Percentiles rank a stretch among this genome's conserved stretches.
These are phyloP conservation scores for Sebastes taczanowskii DNA, from an alignment of 2,797 vertebrate species.

Conservation along the genomic window DNA sequence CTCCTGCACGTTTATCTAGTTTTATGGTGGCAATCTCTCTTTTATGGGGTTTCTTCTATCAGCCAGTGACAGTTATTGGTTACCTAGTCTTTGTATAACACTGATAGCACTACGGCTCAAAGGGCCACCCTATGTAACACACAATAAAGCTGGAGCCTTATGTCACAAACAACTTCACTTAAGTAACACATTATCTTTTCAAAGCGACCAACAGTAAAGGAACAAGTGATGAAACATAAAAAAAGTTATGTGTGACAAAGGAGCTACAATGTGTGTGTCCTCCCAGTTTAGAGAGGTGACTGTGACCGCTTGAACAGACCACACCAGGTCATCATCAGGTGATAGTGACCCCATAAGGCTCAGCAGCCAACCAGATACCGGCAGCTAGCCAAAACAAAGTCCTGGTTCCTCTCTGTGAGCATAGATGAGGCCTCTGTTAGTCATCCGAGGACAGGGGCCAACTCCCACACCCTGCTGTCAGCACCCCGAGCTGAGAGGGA, in stretches of 20 bases:
- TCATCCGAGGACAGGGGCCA: constrained; percentile 1
- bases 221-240: background rate
- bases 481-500: constrained; percentile 2
- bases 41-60: constrained; percentile 30
- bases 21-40: constrained; percentile 1
- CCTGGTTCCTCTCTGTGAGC: background rate
- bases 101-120: constrained; percentile 15
- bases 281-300: background rate
- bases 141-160: background rate
- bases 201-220: background rate
- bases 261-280: accelerated
- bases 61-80: background rate
- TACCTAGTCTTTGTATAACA: constrained; percentile 16
- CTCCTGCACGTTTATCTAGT: background rate
- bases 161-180: background rate
- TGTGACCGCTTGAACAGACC: background rate
- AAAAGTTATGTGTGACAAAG: background rate
- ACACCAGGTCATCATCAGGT: background rate
- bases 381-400: background rate
- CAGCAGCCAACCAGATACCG: constrained; percentile 3
- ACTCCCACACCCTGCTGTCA: constrained; percentile 16
- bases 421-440: background rate
- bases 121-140: background rate
- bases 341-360: background rate
- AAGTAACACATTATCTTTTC: background rate